Percentiles rank a stretch among this genome's conserved stretches.
Conservation (phyloP, 2,113 vertebrate genomes). For the Channa maculata region DNA sequence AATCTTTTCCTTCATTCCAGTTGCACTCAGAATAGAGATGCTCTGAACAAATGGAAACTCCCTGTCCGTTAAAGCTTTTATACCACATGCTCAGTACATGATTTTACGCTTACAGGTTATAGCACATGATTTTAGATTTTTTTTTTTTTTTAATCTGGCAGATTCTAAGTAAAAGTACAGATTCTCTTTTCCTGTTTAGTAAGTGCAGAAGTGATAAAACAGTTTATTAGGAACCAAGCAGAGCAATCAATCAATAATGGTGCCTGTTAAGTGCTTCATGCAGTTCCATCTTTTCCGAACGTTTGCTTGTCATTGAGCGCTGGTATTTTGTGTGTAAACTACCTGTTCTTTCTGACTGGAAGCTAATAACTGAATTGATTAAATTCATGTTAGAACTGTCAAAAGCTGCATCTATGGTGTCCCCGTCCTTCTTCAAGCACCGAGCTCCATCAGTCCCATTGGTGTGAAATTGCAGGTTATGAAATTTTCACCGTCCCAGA, state of each 20-base stretch:
- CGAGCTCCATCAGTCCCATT: background rate
- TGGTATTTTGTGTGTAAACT: background rate
- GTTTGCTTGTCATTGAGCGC: background rate
- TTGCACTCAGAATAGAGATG: background rate
- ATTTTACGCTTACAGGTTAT: no score
- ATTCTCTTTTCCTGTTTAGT: background rate
- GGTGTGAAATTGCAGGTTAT: no score
- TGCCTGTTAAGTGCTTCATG: slow-evolving; percentile 4
- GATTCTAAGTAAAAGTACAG: background rate
- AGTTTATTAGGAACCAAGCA: background rate
- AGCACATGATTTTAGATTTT: background rate
- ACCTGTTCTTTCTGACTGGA: background rate
- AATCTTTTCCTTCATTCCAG: background rate
- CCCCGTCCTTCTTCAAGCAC: background rate
- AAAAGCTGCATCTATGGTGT: background rate
- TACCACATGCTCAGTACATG: no score
- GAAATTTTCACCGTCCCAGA: no score
- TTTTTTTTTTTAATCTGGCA: background rate
- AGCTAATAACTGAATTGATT: background rate
- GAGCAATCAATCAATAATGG: background rate
- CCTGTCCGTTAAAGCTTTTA: background rate
- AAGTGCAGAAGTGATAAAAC: background rate
- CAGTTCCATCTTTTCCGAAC: background rate
- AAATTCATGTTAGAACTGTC: background rate
- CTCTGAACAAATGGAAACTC: background rate